These are phyloP conservation scores for Drosophila santomea DNA, from an alignment of 1,140 invertebrate genomes.

Conservation along the genomic window DNA sequence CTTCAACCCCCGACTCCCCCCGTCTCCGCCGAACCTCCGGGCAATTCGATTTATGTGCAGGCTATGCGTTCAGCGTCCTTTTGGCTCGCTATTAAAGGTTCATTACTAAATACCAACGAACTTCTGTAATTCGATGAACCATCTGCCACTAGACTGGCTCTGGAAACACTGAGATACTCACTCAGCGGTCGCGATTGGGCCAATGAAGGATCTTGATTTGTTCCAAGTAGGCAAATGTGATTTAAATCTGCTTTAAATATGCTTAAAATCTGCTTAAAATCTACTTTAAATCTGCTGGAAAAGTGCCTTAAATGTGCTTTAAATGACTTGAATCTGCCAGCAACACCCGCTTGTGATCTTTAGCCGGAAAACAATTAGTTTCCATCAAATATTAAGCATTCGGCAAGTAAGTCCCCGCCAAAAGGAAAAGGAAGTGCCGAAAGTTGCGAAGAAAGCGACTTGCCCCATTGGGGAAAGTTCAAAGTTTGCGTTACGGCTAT, in stretches of 20 bases:
- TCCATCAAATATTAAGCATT: conserved; percentile 22
- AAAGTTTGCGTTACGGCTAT: conserved; percentile 27
- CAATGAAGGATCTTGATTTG: not conserved
- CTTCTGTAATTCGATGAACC: conserved; percentile 8
- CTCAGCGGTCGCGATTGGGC: not conserved
- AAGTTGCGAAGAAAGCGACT: conserved; percentile 11
- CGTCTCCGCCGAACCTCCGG: not conserved
- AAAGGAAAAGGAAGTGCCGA: not conserved
- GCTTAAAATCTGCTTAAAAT: too few relatives aligned
- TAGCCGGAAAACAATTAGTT: conserved; percentile 22
- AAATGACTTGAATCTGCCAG: too few relatives aligned
- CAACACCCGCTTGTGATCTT: not conserved
- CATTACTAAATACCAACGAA: conserved; percentile 43
- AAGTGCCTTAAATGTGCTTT: too few relatives aligned
- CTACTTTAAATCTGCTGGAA: too few relatives aligned
- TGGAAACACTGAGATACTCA: not conserved
- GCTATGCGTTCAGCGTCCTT: conserved; percentile 34
- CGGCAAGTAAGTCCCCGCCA: not conserved
- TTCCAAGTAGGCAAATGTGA: too few relatives aligned
- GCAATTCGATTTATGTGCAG: conserved; percentile 36
- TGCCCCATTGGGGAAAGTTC: conserved; percentile 7
- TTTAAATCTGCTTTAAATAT: too few relatives aligned
- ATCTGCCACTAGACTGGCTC: not conserved
- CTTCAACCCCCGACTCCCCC: conserved; percentile 16
- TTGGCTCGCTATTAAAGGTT: conserved; percentile 62